Conservation (phyloP, 2,797 vertebrate species). For the Diplodus puntazzo region DNA sequence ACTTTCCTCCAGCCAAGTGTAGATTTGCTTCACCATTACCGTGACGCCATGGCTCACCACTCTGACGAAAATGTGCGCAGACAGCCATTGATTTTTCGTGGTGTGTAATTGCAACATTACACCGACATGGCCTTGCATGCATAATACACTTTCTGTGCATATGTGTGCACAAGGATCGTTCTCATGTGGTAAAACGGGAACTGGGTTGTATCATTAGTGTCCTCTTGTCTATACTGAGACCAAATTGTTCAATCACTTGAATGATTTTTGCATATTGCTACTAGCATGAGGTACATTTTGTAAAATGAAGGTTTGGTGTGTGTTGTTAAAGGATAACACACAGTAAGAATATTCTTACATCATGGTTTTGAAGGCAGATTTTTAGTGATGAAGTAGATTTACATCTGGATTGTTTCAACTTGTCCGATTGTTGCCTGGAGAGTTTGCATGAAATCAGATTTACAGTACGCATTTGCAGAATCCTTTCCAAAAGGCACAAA, state of each 20-base stretch:
- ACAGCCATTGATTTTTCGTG: too few species aligned
- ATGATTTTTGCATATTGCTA: neutral
- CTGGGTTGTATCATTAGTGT: too few species aligned
- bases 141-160: too few species aligned
- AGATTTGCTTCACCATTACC: too few species aligned
- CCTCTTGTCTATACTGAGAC: too few species aligned
- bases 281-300: neutral
- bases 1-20: too few species aligned
- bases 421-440: conserved; percentile 3
- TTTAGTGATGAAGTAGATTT: neutral
- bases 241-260: neutral
- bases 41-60: too few species aligned
- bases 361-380: neutral
- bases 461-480: neutral
- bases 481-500: conserved; percentile 8
- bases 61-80: too few species aligned
- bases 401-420: conserved; percentile 2
- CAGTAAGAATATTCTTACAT: neutral
- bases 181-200: too few species aligned
- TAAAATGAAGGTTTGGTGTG: neutral
- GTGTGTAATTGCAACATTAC: too few species aligned
- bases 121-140: too few species aligned
- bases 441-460: conserved; percentile 14
- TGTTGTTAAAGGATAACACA: neutral
- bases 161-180: too few species aligned